These are phyloP conservation scores for Drosophila cracens DNA, from an alignment of 2,888 invertebrate genomes.

Conservation along the genomic window DNA sequence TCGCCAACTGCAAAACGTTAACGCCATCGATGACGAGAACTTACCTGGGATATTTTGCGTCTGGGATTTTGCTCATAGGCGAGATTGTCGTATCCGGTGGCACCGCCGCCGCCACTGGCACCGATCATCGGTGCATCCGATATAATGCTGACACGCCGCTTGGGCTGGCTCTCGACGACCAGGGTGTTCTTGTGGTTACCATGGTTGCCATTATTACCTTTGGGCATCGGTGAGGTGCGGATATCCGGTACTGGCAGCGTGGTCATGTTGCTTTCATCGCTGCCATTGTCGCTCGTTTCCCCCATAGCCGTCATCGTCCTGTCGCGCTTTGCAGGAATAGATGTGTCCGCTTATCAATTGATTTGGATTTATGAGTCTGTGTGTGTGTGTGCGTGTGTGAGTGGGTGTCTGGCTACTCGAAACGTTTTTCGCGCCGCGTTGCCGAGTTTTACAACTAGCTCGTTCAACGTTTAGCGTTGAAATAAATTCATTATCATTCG, in stretches of 20 bases:
- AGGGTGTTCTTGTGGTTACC: slow-evolving; percentile 62
- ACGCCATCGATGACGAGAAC: slow-evolving; percentile 3
- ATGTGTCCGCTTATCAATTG: slow-evolving; percentile 22
- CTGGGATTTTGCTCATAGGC: slow-evolving; percentile 87
- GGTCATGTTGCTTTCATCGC: slow-evolving; percentile 44
- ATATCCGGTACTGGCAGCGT: slow-evolving; percentile 32
- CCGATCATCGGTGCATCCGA: slow-evolving; percentile 85
- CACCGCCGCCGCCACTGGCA: slow-evolving; percentile 84
- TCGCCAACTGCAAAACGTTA: slow-evolving; percentile 5
- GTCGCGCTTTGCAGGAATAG: slow-evolving; percentile 26
- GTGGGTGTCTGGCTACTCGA: neutral
- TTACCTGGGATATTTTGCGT: slow-evolving; percentile 85
- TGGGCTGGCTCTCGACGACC: slow-evolving; percentile 84
- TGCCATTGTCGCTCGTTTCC: slow-evolving; percentile 46
- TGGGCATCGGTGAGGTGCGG: slow-evolving; percentile 54
- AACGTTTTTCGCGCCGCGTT: slow-evolving; percentile 19
- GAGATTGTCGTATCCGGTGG: slow-evolving; percentile 87
- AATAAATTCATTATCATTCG: slow-evolving; percentile 76
- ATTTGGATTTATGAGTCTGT: slow-evolving; percentile 10
- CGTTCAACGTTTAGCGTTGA: slow-evolving; percentile 78
- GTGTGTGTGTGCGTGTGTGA: neutral
- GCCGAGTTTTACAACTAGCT: slow-evolving; percentile 72
- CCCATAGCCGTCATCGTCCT: slow-evolving; percentile 64
- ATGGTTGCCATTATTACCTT: slow-evolving; percentile 42
- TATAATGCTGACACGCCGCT: slow-evolving; percentile 88